A percentile compares a stretch with the other conserved stretches of the same genome.
Evolutionary conservation across 2,797 vertebrate species (phyloP).

Genomic region (Acrossocheilus wenchowensis): DNA sequence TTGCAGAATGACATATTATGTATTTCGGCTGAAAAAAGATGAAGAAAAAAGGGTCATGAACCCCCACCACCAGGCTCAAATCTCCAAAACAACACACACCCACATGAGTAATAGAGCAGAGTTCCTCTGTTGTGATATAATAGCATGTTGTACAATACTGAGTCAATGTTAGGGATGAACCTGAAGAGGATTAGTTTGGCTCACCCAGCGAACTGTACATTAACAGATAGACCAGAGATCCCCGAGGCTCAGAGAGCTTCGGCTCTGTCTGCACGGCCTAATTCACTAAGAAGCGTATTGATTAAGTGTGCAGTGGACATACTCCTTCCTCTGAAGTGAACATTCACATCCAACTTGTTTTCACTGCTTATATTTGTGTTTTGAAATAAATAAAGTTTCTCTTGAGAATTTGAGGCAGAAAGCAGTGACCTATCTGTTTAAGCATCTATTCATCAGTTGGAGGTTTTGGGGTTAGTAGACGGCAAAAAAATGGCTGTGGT

Average conservation of each 20-base stretch:
- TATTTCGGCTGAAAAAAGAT: background rate
- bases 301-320: conserved; percentile 71
- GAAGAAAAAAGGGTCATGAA: background rate
- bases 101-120: background rate
- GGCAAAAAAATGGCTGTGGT: conserved; percentile 8
- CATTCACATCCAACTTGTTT: conserved; percentile 61
- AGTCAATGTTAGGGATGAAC: conserved; percentile 41
- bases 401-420: conserved; percentile 56
- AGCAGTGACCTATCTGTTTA: conserved; percentile 58
- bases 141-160: conserved; percentile 39
- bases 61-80: background rate
- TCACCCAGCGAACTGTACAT: conserved; percentile 59
- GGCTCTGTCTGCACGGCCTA: conserved; percentile 79
- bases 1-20: background rate
- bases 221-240: conserved; percentile 77
- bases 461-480: conserved; percentile 61
- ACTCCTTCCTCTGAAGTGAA: conserved; percentile 68
- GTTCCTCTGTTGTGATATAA: conserved; percentile 17
- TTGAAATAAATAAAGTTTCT: conserved; percentile 65
- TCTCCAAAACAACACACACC: background rate
- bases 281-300: conserved; percentile 81
- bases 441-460: conserved; percentile 56
- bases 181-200: conserved; percentile 49
- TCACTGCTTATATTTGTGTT: background rate
- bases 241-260: conserved; percentile 71